These are phyloP conservation scores for Synergus japonicus DNA, from an alignment of 2,888 invertebrate genomes.

Conservation along the genomic window DNA sequence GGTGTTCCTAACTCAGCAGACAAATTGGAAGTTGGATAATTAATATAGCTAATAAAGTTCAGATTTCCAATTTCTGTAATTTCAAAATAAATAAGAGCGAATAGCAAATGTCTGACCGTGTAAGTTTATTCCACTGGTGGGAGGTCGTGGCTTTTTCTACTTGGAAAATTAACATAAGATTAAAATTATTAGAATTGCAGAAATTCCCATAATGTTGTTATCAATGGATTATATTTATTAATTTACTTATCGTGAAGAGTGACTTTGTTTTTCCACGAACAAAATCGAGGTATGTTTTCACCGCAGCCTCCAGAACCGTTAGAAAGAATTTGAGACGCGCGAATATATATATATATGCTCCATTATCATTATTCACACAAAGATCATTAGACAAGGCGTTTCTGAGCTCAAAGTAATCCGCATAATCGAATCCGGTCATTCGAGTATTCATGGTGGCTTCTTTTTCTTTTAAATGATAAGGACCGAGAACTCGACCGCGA, in stretches of 20 bases:
- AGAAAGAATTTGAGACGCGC: background rate
- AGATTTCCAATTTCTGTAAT: background rate
- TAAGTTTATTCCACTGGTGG: background rate
- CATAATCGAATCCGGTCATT: conserved; percentile 34
- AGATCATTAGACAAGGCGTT: background rate
- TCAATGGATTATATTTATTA: background rate
- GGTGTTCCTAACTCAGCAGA: background rate
- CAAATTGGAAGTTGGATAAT: background rate
- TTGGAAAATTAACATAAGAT: background rate
- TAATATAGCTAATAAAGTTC: background rate
- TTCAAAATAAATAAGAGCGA: too few species aligned
- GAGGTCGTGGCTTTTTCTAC: background rate
- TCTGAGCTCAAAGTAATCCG: background rate
- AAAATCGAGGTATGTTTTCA: background rate
- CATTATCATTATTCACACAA: conserved; percentile 8
- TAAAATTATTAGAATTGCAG: too few species aligned
- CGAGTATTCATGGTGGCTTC: background rate
- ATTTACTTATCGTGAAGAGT: background rate
- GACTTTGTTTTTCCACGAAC: background rate
- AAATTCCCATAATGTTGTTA: conserved; percentile 7
- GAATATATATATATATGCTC: background rate
- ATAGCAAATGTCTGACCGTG: background rate
- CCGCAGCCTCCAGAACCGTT: background rate
- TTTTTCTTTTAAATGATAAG: conserved; percentile 20
- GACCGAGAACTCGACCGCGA: conserved; percentile 7